phyloP scores from a whole-genome alignment of 2,113 vertebrate species.

The Rhea americana region DNA sequence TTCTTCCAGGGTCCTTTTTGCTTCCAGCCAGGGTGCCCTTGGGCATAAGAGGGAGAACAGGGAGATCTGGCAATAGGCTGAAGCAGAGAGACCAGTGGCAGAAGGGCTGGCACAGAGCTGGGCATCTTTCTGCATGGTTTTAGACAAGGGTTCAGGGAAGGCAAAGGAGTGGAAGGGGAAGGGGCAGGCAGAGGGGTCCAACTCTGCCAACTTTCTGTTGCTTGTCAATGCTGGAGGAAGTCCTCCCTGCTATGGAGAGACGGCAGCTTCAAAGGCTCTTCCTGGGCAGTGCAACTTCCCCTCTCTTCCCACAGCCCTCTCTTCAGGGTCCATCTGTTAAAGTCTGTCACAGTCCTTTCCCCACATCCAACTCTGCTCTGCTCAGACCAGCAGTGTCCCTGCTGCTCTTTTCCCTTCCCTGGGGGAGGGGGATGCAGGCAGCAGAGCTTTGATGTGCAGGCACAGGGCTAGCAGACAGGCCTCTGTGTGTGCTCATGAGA shows the following conservation, averaged over 20 bases:
- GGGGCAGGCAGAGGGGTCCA: background rate
- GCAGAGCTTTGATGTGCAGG: slow-evolving; percentile 65
- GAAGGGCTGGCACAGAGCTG: background rate
- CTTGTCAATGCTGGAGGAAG: background rate
- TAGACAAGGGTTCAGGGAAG: background rate
- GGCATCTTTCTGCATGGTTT: background rate
- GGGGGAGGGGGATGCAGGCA: background rate
- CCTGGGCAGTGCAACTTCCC: background rate
- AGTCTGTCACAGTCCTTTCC: slow-evolving; percentile 26
- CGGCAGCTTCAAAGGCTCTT: accelerated
- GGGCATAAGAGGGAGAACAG: background rate
- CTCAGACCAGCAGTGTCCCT: slow-evolving; percentile 56
- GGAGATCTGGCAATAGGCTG: background rate
- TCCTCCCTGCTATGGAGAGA: background rate
- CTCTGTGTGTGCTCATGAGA: slow-evolving; percentile 68
- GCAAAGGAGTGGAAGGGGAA: background rate
- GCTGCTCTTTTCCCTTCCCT: slow-evolving; percentile 62
- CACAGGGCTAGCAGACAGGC: slow-evolving; percentile 53
- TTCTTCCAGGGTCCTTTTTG: background rate
- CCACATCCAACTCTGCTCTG: background rate
- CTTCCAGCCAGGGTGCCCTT: background rate
- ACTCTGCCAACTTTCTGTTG: background rate
- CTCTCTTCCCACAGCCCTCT: background rate
- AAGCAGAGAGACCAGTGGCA: background rate
- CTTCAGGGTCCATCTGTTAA: background rate